These are phyloP conservation scores for Anodontia alba DNA, from an alignment of 2,888 invertebrate species.

Conservation along the genomic window DNA sequence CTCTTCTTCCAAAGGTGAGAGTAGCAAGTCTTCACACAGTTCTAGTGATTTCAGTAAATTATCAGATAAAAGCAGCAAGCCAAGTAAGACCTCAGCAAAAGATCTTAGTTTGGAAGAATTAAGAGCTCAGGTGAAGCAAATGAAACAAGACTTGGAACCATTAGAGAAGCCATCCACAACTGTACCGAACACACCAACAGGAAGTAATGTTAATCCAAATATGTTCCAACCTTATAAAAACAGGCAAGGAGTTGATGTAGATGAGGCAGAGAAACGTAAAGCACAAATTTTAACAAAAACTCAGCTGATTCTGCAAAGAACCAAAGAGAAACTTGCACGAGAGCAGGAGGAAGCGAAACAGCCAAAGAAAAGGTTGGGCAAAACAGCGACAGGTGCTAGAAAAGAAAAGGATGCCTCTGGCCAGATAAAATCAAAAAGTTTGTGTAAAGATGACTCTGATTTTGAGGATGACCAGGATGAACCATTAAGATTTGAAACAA, in stretches of 20 bases:
- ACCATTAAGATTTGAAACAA: conserved; percentile 26
- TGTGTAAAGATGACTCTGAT: conserved; percentile 45
- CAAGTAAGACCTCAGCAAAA: conserved; percentile 25
- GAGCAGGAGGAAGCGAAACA: conserved; percentile 39
- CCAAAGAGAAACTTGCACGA: conserved; percentile 48
- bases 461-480: conserved; percentile 36
- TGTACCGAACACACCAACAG: neutral
- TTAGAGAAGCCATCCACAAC: neutral
- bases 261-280: conserved; percentile 47
- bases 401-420: conserved; percentile 22
- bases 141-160: conserved; percentile 33
- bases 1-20: conserved; percentile 19
- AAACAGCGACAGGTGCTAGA: conserved; percentile 23
- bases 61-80: conserved; percentile 7
- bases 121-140: conserved; percentile 38
- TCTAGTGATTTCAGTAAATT: neutral
- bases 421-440: conserved; percentile 51
- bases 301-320: conserved; percentile 55
- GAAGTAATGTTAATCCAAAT: neutral
- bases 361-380: conserved; percentile 35
- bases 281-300: conserved; percentile 53
- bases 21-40: conserved; percentile 1
- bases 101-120: conserved; percentile 53
- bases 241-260: conserved; percentile 49
- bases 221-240: conserved; percentile 32